These are phyloP conservation scores for Magallana nippona DNA, from an alignment of 2,888 invertebrate species.

Conservation along the genomic window DNA sequence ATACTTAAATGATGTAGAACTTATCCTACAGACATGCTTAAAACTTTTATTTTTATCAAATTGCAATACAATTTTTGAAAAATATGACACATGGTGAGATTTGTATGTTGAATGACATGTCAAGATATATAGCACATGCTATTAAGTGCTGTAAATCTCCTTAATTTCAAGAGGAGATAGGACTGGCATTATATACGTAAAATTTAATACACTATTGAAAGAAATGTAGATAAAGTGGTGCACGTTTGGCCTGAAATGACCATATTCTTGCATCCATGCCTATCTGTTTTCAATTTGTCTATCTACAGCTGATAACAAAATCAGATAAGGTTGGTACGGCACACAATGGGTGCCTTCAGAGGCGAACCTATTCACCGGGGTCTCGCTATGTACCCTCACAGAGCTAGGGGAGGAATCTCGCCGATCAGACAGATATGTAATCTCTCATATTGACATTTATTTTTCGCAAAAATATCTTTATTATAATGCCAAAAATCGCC, in stretches of 20 bases:
- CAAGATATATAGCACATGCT: neutral
- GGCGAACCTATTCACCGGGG: neutral
- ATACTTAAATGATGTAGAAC: no score
- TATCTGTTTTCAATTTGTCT: conserved; percentile 31
- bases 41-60: no score
- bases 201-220: conserved; percentile 7
- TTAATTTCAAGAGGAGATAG: neutral
- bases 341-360: conserved; percentile 5
- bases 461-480: conserved; percentile 22
- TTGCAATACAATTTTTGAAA: no score
- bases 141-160: neutral
- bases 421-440: conserved; percentile 15
- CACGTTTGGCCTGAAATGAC: conserved; percentile 26
- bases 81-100: no score
- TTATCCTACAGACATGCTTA: no score
- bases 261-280: neutral
- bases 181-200: conserved; percentile 10
- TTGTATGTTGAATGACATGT: neutral
- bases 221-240: conserved; percentile 5
- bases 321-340: neutral
- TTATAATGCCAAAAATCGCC: conserved; percentile 27
- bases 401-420: neutral
- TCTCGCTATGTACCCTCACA: neutral
- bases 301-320: conserved; percentile 20
- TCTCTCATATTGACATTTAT: conserved; percentile 24